phyloP scores from a whole-genome alignment of 37 sponge, comb jelly and placozoan species.

The Halichondria panicea region DNA sequence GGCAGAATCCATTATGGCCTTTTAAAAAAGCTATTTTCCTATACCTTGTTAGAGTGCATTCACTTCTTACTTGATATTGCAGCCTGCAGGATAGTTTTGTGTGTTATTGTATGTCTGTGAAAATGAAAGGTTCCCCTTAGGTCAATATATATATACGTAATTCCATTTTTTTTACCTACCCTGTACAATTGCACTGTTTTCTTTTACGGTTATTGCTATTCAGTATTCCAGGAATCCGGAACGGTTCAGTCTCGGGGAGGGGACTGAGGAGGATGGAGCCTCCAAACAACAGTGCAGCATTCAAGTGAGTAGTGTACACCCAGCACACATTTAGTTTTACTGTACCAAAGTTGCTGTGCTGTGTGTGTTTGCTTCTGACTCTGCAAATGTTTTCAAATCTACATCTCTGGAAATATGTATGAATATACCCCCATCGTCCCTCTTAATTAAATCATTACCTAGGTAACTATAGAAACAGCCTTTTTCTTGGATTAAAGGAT shows the following conservation, averaged over 20 bases:
- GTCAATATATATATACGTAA: background rate
- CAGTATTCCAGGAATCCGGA: constrained; percentile 28
- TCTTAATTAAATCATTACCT: too few species aligned
- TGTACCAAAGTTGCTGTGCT: background rate
- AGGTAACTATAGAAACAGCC: background rate
- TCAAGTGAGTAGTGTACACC: background rate
- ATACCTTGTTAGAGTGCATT: background rate
- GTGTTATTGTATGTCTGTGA: background rate
- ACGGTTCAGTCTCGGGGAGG: background rate
- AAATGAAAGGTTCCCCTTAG: background rate
- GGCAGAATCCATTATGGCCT: too few species aligned
- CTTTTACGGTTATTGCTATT: too few species aligned
- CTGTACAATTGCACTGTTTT: background rate
- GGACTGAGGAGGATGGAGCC: background rate
- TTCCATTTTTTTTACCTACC: too few species aligned
- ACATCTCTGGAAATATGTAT: too few species aligned
- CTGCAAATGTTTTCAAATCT: too few species aligned
- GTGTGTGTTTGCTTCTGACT: too few species aligned
- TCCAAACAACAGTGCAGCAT: background rate
- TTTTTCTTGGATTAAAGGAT: background rate
- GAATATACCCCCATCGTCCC: too few species aligned
- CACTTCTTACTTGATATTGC: background rate
- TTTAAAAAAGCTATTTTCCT: background rate
- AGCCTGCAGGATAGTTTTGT: background rate
- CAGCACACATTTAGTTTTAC: background rate